These are phyloP conservation scores for Enteromius afrohamiltoni DNA, from an alignment of 2,797 vertebrate species.

Conservation along the genomic window DNA sequence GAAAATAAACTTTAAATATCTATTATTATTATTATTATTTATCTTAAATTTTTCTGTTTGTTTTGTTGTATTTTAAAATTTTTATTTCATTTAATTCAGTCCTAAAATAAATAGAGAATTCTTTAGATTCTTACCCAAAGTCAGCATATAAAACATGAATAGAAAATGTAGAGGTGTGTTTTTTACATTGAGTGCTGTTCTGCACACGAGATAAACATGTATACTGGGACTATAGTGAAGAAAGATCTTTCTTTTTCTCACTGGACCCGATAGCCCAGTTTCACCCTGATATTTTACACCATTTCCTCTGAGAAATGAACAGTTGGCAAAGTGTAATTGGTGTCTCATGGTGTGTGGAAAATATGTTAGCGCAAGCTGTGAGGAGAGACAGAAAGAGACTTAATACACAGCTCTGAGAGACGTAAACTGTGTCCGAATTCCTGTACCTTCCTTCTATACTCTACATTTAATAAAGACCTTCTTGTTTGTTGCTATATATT, in stretches of 20 bases:
- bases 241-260: conserved; percentile 15
- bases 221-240: not conserved
- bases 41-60: too few relatives aligned
- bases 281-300: conserved; percentile 20
- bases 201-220: not conserved
- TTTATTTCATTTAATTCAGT: not conserved
- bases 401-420: conserved; percentile 34
- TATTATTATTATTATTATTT: too few relatives aligned
- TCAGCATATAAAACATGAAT: not conserved
- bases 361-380: conserved; percentile 12
- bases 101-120: not conserved
- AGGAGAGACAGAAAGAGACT: conserved; percentile 42
- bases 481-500: not conserved
- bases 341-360: conserved; percentile 29
- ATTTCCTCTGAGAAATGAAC: conserved; percentile 36
- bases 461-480: not conserved
- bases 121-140: not conserved
- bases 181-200: not conserved
- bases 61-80: not conserved
- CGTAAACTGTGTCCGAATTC: not conserved
- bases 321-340: conserved; percentile 41
- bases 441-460: not conserved
- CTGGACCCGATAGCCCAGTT: conserved; percentile 39
- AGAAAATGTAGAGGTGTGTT: not conserved
- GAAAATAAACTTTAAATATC: too few relatives aligned